A percentile compares a stretch with the other conserved stretches of the same genome.
These are phyloP conservation scores for Amphiura filiformis DNA, from an alignment of 35 echinoderm and acorn worm genomes.

Conservation along the genomic window DNA sequence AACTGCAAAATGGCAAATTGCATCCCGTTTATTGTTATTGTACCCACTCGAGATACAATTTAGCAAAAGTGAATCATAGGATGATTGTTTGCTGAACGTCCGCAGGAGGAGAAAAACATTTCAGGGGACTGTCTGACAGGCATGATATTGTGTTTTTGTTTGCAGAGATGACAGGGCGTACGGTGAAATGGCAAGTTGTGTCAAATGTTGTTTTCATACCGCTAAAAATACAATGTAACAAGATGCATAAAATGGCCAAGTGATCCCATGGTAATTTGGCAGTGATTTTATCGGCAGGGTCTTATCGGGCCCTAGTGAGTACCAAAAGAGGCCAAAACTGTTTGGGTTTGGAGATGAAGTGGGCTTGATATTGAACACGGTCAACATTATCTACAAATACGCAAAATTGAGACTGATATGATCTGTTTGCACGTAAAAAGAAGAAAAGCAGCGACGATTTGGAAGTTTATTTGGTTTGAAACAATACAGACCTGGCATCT, in stretches of 20 bases:
- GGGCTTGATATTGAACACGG: neutral
- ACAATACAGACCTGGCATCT: too few species aligned
- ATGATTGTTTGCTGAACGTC: slow-evolving; percentile 11
- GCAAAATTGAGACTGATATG: neutral
- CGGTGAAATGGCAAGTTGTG: slow-evolving; percentile 7
- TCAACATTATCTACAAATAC: slow-evolving; percentile 8
- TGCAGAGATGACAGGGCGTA: neutral
- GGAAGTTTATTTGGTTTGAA: too few species aligned
- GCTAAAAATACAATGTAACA: slow-evolving; percentile 9
- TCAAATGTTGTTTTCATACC: slow-evolving; percentile 12
- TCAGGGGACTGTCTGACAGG: slow-evolving; percentile 4
- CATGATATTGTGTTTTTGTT: slow-evolving; percentile 10
- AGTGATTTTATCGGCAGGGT: neutral
- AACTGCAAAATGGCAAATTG: slow-evolving; percentile 14
- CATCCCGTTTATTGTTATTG: slow-evolving; percentile 7
- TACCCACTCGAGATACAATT: slow-evolving; percentile 4
- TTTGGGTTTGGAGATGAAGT: neutral
- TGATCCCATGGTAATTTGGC: neutral
- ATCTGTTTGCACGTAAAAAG: neutral
- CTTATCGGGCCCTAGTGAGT: neutral
- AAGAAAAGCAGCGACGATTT: too few species aligned
- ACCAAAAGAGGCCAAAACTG: neutral
- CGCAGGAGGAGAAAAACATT: neutral
- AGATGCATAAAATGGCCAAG: neutral
- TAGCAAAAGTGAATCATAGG: neutral